A percentile compares a stretch with the other conserved stretches of the same genome.
These are phyloP conservation scores for Sciurus vulgaris DNA, from an alignment of 2,797 vertebrate genomes.

Conservation along the genomic window DNA sequence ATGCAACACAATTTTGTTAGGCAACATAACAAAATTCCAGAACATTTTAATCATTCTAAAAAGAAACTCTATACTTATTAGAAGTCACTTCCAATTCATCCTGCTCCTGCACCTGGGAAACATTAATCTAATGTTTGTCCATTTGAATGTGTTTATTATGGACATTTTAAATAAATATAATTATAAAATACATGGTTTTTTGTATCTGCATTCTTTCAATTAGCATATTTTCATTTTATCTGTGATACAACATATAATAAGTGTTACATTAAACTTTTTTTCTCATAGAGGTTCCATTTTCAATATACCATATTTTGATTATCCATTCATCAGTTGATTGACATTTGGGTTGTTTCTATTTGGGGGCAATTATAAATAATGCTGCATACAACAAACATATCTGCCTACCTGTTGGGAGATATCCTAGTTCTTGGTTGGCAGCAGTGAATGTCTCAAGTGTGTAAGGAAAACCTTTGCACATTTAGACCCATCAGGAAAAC, in stretches of 20 bases:
- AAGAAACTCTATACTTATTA: background rate
- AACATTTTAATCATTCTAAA: background rate
- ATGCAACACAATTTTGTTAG: background rate
- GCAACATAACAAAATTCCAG: background rate
- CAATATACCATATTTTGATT: background rate
- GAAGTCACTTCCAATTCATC: background rate
- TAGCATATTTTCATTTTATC: background rate
- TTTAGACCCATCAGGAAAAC: no score
- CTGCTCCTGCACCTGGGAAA: background rate
- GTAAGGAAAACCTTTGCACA: no score
- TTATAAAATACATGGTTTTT: background rate
- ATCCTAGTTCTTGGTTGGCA: no score
- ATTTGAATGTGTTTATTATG: background rate
- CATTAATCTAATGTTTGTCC: background rate
- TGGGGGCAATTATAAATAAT: background rate
- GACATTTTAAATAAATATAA: background rate
- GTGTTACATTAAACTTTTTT: background rate
- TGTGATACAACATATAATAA: background rate
- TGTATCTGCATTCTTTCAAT: background rate
- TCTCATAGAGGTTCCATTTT: background rate
- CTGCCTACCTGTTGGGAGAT: no score
- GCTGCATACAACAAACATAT: background rate
- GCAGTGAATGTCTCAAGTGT: no score
- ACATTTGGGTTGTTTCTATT: background rate
- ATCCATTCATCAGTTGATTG: background rate